These are phyloP conservation scores for Empidonax traillii DNA, from an alignment of 2,113 vertebrate genomes.

Conservation along the genomic window DNA sequence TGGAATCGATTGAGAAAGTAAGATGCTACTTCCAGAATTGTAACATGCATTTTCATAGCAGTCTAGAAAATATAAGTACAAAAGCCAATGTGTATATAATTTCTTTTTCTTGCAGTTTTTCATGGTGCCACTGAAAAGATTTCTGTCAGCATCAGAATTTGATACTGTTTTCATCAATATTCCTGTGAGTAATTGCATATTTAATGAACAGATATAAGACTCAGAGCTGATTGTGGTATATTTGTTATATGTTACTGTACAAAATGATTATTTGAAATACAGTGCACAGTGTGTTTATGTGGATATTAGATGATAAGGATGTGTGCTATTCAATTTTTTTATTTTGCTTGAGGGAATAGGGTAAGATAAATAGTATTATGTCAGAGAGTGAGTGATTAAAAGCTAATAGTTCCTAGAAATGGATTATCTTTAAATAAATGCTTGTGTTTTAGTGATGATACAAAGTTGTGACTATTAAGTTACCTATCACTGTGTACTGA, in stretches of 20 bases:
- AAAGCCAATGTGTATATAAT: not conserved
- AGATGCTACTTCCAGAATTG: not conserved
- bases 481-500: not conserved
- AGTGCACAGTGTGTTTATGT: not conserved
- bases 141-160: slow-evolving; percentile 83
- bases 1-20: slow-evolving; percentile 97
- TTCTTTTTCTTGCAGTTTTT: slow-evolving; percentile 84
- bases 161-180: slow-evolving; percentile 95
- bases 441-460: not conserved
- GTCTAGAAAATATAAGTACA: not conserved
- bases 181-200: slow-evolving; percentile 79
- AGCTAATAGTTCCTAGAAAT: not conserved
- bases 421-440: not conserved
- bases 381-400: not conserved
- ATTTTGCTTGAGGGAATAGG: not conserved
- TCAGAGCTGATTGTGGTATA: not conserved
- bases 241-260: not conserved
- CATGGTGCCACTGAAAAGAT: slow-evolving; percentile 89
- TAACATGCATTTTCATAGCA: not conserved
- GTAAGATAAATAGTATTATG: not conserved
- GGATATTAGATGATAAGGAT: not conserved
- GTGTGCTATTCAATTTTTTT: not conserved
- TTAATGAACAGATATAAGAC: not conserved
- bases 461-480: not conserved
- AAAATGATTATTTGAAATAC: not conserved